Conservation (phyloP, 2,888 invertebrate species). For the Eupeodes latifasciatus region DNA sequence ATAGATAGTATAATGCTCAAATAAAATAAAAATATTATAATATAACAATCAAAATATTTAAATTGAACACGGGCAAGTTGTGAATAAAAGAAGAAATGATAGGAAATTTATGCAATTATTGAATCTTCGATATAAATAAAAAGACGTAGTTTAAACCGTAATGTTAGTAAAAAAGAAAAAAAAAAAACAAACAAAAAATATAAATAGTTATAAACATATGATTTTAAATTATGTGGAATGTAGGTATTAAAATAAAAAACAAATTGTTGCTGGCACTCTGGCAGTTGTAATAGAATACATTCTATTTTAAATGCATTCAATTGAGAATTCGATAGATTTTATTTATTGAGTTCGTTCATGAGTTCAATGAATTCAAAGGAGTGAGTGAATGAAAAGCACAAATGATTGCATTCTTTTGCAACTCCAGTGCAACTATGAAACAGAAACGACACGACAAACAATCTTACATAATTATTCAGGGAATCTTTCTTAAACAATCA, state of each 20-base stretch:
- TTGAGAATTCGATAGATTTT: neutral
- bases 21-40: conserved; percentile 11
- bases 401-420: neutral
- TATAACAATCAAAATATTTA: neutral
- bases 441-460: conserved; percentile 41
- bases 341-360: too few relatives aligned
- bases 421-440: neutral
- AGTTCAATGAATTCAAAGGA: too few relatives aligned
- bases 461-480: conserved; percentile 38
- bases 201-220: conserved; percentile 27
- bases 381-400: neutral
- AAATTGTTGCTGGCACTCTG: neutral
- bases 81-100: conserved; percentile 32
- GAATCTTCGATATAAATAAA: conserved; percentile 60
- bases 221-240: conserved; percentile 46
- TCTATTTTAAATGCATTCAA: neutral
- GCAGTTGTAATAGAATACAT: neutral
- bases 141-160: conserved; percentile 65
- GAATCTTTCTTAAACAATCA: neutral
- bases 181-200: neutral
- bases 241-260: neutral
- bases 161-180: conserved; percentile 48
- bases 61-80: conserved; percentile 41
- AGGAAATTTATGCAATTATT: conserved; percentile 70
- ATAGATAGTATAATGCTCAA: conserved; percentile 71